Base-by-base conservation (phyloP, 35 echinoderm and acorn worm genomes). In the Apostichopus californicus region DNA sequence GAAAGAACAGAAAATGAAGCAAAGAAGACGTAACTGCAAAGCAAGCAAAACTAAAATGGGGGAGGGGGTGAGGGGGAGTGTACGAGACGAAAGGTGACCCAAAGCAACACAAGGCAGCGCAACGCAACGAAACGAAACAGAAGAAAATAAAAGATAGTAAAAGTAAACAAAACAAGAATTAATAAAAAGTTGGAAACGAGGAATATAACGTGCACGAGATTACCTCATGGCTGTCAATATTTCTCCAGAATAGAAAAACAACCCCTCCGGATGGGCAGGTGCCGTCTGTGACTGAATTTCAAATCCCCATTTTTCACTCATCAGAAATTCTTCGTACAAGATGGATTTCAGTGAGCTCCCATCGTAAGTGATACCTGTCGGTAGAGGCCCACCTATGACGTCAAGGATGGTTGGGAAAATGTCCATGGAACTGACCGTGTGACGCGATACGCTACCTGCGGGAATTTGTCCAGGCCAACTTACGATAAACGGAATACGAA, bases 401-500 rank as follows among this genome's bases (percentile, higher is more conserved):
- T 92, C 78, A 63, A 92, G 7, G 57, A 92, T 92, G 20, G 90
- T 92, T 68, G 90, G 90, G 15, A 92, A 13, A 26, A 92, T 56
- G 58, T 92, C 90, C 78, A 92, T 66, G 6, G 90, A 80, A 46
- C 90, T 92, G 20, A 80, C 79, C n/a, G 77, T 15, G 56, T 92
- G 77, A 54, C 75, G 72, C 8, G 77, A 34, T 8, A 80, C 56
- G 2, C 53, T 83, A 18, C 53, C 53, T 22, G 54, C 6, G 12
- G 21, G 17, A 10, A 92, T 64, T 81, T 81, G 82, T 10, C 77
- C 78, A 8, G 90, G 90, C 90, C 90, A 92, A 46, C 77, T 80
- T 1, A 64, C 90, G 6, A 92, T 92, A 81, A 79, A 53, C 56
- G 90, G 90, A 4, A 92, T 57, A 56, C 90, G 77, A 18, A 79